Evolutionary conservation across 2,888 invertebrate species (phyloP), one percentile per base, ranked within the genome.

Genomic region (Tryphoninae sp.): DNA sequence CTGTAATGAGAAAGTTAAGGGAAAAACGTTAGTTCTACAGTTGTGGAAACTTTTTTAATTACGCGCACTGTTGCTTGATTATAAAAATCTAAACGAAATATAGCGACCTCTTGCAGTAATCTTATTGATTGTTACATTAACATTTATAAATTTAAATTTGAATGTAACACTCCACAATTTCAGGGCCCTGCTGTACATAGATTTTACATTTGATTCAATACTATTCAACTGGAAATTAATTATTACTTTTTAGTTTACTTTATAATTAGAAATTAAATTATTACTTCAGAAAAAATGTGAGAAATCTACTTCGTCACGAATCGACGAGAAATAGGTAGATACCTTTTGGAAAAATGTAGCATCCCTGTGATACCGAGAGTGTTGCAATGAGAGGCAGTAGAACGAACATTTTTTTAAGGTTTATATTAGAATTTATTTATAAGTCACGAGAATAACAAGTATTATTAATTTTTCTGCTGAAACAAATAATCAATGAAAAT

Each of bases 281-380:
- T 33, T 33, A 33, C 7, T 33, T 33, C 33, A 33, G 7, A 33
- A 33, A 33, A 33, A 33, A 33, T 1, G 1, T 33, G 33, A 33
- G 6, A 26, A 26, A 33, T 33, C 33, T 33, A 33, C 33, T 33
- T 7, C 7, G 6, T 33, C 6, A 33, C 6, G 33, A 33, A 33
- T 6, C 33, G 33, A 33, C 33, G 33, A 33, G 33, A 33, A 33
- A 68, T 76, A 68, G 76, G 64, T 77, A 68, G 76, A 59, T 77
- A 92, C 91, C 91, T 92, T 91, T 89, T 78, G 91, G 90, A 82
- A 86, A 91, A 85, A 91, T 87, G 89, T 91, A 91, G 89, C 91
- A 92, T 87, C 90, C 87, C 76, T 87, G 85, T 59, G 89, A 87
- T 77, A 88, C 86, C 81, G 87, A 87, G 81, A 90, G 84, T 83